Evolutionary conservation across 2,113 vertebrate species (phyloP).

Genomic region (Puntigrus tetrazona): DNA sequence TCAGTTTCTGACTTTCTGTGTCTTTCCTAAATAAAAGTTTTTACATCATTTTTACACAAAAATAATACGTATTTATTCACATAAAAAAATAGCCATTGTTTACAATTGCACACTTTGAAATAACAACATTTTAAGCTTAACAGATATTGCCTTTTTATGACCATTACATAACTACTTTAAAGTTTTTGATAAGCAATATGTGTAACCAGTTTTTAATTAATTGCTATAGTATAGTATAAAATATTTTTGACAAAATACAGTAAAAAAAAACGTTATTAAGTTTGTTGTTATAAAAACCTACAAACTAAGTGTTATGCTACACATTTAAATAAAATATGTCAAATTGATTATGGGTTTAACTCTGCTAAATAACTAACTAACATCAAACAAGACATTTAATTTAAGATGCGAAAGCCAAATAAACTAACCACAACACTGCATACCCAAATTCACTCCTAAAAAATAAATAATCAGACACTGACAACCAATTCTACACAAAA

Average conservation of each 20-base stretch:
- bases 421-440: neutral
- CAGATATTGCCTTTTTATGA: neutral
- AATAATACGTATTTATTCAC: neutral
- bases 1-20: neutral
- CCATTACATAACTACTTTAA: neutral
- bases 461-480: neutral
- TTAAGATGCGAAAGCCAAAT: neutral
- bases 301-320: neutral
- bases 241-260: neutral
- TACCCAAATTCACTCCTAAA: neutral
- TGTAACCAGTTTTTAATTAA: neutral
- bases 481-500: neutral
- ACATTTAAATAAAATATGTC: neutral
- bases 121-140: neutral
- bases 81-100: neutral
- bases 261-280: too few relatives aligned
- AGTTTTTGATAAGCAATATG: neutral
- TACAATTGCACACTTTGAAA: neutral
- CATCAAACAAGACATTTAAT: neutral
- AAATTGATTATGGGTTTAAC: neutral
- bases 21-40: neutral
- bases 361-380: neutral
- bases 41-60: neutral
- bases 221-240: neutral
- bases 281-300: neutral